Evolutionary conservation across 2,113 vertebrate genomes (phyloP).

Genomic region (Bucco capensis): DNA sequence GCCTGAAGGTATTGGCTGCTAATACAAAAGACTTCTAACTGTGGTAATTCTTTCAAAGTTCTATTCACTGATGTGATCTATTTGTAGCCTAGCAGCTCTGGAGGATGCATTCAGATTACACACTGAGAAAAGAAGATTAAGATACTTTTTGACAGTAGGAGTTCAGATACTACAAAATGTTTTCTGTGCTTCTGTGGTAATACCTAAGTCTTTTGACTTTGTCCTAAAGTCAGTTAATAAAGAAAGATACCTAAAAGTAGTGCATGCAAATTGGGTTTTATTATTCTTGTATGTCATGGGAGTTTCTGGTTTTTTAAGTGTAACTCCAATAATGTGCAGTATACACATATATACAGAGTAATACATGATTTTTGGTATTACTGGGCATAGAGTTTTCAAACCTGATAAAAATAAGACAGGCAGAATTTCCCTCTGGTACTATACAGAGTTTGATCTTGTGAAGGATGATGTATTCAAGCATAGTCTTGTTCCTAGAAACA

Average conservation of each 20-base stretch:
- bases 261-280: neutral
- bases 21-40: constrained; percentile 6
- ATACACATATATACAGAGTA: neutral
- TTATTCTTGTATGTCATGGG: neutral
- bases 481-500: neutral
- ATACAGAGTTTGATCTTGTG: neutral
- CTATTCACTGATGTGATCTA: neutral
- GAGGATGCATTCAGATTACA: neutral
- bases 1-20: neutral
- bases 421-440: neutral
- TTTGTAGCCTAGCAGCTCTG: neutral
- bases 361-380: neutral
- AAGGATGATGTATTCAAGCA: neutral
- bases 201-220: neutral
- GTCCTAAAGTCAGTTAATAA: neutral
- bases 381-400: neutral
- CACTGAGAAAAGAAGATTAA: constrained; percentile 12
- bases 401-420: neutral
- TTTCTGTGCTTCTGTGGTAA: neutral
- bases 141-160: neutral
- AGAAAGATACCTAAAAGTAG: neutral
- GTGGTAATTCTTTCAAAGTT: neutral
- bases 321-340: neutral
- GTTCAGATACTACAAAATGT: neutral
- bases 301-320: neutral